Conservation (phyloP, 1,140 invertebrate species). For the Brachionus rubens region DNA sequence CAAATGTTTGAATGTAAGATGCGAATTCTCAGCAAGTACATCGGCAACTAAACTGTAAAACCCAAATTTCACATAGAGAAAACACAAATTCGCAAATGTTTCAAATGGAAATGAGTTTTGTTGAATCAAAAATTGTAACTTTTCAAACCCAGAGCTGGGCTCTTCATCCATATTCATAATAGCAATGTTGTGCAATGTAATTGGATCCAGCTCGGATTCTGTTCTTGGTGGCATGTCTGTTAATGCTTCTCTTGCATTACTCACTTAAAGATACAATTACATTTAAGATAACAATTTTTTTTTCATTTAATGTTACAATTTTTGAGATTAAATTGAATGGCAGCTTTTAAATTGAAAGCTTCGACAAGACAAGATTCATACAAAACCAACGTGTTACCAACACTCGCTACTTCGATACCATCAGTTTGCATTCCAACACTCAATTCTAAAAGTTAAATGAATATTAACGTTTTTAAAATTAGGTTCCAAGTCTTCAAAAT, state of each 20-base stretch:
- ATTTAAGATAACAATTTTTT: not conserved
- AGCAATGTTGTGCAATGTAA: constrained; percentile 95
- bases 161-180: constrained; percentile 86
- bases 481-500: not conserved
- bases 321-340: constrained; percentile 64
- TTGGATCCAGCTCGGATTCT: constrained; percentile 94
- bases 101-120: constrained; percentile 90
- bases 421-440: constrained; percentile 97
- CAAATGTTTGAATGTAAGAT: constrained; percentile 92
- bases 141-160: constrained; percentile 89
- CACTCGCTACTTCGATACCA: constrained; percentile 81
- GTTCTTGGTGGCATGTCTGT: constrained; percentile 92
- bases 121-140: constrained; percentile 90
- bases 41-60: constrained; percentile 92
- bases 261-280: constrained; percentile 65
- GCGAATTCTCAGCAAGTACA: constrained; percentile 92
- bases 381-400: constrained; percentile 90
- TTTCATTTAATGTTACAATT: not conserved
- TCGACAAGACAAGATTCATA: constrained; percentile 95
- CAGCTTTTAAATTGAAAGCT: constrained; percentile 96
- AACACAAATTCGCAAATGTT: constrained; percentile 90
- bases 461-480: not conserved
- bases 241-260: constrained; percentile 84
- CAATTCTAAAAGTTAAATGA: constrained; percentile 67
- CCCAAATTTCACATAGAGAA: constrained; percentile 92